Evolutionary conservation across 1,140 invertebrate species (phyloP).

Genomic region (Melitaea cinxia): DNA sequence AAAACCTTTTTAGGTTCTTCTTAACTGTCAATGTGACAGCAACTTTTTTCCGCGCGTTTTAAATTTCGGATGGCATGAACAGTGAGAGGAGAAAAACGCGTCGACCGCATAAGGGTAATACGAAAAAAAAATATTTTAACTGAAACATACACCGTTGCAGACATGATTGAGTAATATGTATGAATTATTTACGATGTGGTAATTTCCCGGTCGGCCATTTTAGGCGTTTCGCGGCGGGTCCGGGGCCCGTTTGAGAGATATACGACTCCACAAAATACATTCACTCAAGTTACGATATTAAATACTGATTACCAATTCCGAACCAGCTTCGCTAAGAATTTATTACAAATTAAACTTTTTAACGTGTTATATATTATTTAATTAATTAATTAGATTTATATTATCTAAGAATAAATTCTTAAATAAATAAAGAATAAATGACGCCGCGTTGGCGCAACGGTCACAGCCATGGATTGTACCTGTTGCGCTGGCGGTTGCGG

Average conservation of each 20-base stretch:
- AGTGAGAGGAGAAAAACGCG: slow-evolving; percentile 55
- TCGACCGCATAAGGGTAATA: slow-evolving; percentile 35
- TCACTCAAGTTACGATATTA: slow-evolving; percentile 26
- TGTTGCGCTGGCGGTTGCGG: too few relatives aligned
- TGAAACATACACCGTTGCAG: slow-evolving; percentile 61
- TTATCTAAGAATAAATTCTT: too few relatives aligned
- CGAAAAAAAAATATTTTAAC: slow-evolving; percentile 49
- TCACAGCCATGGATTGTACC: too few relatives aligned
- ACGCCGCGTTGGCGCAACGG: too few relatives aligned
- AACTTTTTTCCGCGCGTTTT: slow-evolving; percentile 23
- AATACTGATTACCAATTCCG: slow-evolving; percentile 17
- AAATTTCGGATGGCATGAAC: slow-evolving; percentile 49
- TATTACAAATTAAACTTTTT: neutral
- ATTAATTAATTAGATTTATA: too few relatives aligned
- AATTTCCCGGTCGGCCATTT: slow-evolving; percentile 65
- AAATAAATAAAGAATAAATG: too few relatives aligned
- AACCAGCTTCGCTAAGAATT: slow-evolving; percentile 6
- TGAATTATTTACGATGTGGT: slow-evolving; percentile 77
- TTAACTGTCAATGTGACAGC: slow-evolving; percentile 27
- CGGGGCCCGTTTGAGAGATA: slow-evolving; percentile 39
- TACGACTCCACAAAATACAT: slow-evolving; percentile 41
- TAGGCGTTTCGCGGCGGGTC: slow-evolving; percentile 51
- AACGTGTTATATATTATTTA: too few relatives aligned
- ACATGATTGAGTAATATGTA: slow-evolving; percentile 74
- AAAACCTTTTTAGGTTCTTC: neutral